Evolutionary conservation across 2,888 invertebrate species (phyloP).

Genomic region (Uropetala carovei): DNA sequence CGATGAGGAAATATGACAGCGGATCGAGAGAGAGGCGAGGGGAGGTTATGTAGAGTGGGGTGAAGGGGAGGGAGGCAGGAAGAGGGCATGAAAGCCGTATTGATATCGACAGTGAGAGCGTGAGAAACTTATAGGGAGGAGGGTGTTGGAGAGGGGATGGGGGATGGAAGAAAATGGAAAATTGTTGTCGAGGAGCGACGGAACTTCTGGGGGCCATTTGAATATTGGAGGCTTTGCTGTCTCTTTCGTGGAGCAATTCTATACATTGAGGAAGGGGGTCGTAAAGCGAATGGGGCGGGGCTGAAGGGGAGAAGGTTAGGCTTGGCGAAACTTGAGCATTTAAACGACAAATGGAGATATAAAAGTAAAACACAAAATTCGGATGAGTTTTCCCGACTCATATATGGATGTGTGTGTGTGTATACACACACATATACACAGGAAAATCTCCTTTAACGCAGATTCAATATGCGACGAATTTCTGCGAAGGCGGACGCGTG

Average conservation of each 20-base stretch:
- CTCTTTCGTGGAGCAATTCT: not conserved
- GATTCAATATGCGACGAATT: too few species aligned
- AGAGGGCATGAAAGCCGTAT: not conserved
- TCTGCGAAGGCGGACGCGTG: too few species aligned
- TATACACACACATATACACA: not conserved
- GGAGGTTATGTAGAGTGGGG: not conserved
- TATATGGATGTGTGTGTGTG: not conserved
- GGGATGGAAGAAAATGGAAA: conserved; percentile 34
- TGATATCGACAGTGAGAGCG: conserved; percentile 1
- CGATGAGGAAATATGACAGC: conserved; percentile 21
- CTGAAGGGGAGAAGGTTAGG: not conserved
- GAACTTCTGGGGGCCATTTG: conserved; percentile 7
- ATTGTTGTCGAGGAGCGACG: conserved; percentile 17
- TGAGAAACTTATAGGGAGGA: too few species aligned
- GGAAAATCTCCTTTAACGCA: too few species aligned
- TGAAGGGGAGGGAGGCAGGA: not conserved
- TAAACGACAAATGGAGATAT: not conserved
- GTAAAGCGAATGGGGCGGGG: conserved; percentile 15
- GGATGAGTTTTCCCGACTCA: not conserved
- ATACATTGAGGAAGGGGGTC: conserved; percentile 7
- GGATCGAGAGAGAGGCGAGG: not conserved
- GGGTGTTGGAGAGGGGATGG: too few species aligned
- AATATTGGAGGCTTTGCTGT: not conserved
- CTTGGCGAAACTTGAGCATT: not conserved
- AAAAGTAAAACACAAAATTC: not conserved